Conservation (phyloP, 2,888 invertebrate species). For the Rhagonycha fulva region DNA sequence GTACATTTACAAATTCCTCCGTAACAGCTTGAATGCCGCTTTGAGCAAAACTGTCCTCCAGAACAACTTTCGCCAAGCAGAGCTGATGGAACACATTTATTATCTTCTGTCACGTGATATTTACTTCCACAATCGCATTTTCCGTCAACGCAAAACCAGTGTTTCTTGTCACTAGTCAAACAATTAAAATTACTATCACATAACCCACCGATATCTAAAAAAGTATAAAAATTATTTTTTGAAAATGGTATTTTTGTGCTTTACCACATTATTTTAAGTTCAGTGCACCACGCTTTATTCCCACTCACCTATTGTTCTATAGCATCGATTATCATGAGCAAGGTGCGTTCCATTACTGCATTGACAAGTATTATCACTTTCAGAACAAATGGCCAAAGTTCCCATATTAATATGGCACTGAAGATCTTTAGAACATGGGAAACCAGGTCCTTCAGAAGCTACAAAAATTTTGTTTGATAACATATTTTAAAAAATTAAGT, state of each 20-base stretch:
- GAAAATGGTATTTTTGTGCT: neutral
- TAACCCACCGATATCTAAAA: conserved; percentile 44
- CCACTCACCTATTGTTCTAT: conserved; percentile 43
- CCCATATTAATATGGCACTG: conserved; percentile 47
- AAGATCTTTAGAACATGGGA: conserved; percentile 44
- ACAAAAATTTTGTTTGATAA: neutral
- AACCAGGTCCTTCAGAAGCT: conserved; percentile 43
- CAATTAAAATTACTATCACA: conserved; percentile 47
- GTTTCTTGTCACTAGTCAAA: conserved; percentile 40
- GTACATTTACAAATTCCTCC: conserved; percentile 46
- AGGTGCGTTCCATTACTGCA: conserved; percentile 43
- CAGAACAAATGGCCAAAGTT: conserved; percentile 39
- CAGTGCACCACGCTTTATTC: neutral
- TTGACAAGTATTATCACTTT: conserved; percentile 38
- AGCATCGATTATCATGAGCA: conserved; percentile 43
- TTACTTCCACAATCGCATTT: conserved; percentile 45
- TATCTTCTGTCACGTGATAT: conserved; percentile 40
- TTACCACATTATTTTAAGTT: no score
- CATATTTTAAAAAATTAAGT: neutral
- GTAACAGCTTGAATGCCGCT: conserved; percentile 43
- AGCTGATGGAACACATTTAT: conserved; percentile 41
- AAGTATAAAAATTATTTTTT: neutral
- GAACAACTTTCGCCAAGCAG: conserved; percentile 45
- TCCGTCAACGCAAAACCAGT: conserved; percentile 45
- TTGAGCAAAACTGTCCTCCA: conserved; percentile 43